Conservation (phyloP, 2,113 vertebrate genomes). For the Oreotrochilus melanogaster region DNA sequence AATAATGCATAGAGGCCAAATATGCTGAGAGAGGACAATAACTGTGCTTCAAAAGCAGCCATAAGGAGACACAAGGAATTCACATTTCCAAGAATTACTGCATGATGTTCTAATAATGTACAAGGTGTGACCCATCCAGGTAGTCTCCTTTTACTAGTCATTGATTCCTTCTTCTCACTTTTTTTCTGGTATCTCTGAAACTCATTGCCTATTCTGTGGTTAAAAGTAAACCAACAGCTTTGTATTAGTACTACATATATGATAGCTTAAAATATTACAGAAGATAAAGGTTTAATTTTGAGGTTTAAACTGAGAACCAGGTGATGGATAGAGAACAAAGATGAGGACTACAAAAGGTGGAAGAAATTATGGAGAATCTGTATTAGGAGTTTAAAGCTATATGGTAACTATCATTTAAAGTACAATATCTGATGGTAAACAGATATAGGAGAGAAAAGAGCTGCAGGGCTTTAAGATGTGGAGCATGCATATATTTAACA, state of each 20-base stretch:
- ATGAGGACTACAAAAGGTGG: not conserved
- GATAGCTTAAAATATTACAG: not conserved
- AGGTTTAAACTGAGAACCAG: not conserved
- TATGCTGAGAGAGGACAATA: not conserved
- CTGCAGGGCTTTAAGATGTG: not conserved
- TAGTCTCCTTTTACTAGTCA: not conserved
- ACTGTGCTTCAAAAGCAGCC: not conserved
- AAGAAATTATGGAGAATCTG: not conserved
- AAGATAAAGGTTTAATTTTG: not conserved
- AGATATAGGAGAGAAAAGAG: not conserved
- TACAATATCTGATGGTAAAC: not conserved
- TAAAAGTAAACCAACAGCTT: not conserved
- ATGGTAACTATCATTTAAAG: not conserved
- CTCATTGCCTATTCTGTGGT: not conserved
- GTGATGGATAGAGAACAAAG: not conserved
- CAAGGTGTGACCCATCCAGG: rapidly evolving
- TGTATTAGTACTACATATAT: not conserved
- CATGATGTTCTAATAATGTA: not conserved
- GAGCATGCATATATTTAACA: not conserved
- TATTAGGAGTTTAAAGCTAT: not conserved
- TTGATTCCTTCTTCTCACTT: not conserved
- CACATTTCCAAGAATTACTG: not conserved
- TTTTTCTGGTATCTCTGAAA: not conserved
- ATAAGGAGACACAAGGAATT: not conserved
- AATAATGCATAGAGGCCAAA: not conserved